phyloP scores from a whole-genome alignment of 2,888 invertebrate genomes.

The Blera fallax region DNA sequence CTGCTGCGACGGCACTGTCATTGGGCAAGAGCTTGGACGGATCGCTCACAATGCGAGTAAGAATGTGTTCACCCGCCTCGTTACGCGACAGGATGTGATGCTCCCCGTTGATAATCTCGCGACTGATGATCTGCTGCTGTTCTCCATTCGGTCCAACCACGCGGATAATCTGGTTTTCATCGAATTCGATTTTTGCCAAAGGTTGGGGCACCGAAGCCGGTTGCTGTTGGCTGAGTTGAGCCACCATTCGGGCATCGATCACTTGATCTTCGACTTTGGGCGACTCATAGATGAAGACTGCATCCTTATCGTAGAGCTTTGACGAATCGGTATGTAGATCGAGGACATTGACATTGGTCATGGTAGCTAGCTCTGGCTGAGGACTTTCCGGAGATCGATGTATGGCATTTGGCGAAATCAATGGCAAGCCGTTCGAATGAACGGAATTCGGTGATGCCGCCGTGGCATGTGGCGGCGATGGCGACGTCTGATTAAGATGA shows the following conservation, averaged over 20 bases:
- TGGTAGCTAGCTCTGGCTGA: slow-evolving; percentile 91
- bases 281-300: slow-evolving; percentile 81
- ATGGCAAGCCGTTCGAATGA: slow-evolving; percentile 78
- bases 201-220: slow-evolving; percentile 76
- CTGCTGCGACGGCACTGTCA: slow-evolving; percentile 80
- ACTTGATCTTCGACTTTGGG: slow-evolving; percentile 81
- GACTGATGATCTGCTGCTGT: slow-evolving; percentile 81
- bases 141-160: slow-evolving; percentile 82
- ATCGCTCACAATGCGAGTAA: slow-evolving; percentile 82
- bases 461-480: slow-evolving; percentile 76
- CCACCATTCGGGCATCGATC: slow-evolving; percentile 81
- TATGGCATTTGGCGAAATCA: slow-evolving; percentile 78
- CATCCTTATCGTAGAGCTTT: slow-evolving; percentile 81
- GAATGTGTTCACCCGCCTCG: slow-evolving; percentile 82
- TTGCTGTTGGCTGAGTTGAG: slow-evolving; percentile 77
- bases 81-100: slow-evolving; percentile 82
- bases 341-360: slow-evolving; percentile 93
- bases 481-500: slow-evolving; percentile 72
- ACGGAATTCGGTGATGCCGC: slow-evolving; percentile 75
- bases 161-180: slow-evolving; percentile 81
- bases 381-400: slow-evolving; percentile 84
- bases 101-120: slow-evolving; percentile 82
- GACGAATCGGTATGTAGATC: slow-evolving; percentile 84
- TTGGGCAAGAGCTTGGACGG: slow-evolving; percentile 81
- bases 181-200: slow-evolving; percentile 81